A percentile compares a stretch with the other conserved stretches of the same genome.
Evolutionary conservation across 2,888 invertebrate genomes (phyloP).

Genomic region (Calameuta pallipes): DNA sequence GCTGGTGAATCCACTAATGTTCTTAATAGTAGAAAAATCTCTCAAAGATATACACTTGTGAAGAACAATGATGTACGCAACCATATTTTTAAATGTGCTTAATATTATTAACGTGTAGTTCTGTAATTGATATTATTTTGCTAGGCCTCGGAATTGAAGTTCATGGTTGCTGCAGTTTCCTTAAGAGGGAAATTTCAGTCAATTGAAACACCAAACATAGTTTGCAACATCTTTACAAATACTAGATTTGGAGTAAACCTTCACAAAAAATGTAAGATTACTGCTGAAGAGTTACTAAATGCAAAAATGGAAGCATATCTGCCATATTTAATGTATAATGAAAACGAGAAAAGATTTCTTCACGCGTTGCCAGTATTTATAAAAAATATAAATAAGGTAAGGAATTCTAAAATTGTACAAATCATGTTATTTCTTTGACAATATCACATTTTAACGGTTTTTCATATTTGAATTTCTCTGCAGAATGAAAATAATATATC

Average conservation of each 20-base stretch:
- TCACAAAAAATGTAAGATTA: conserved; percentile 55
- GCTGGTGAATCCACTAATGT: conserved; percentile 66
- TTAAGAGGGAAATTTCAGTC: conserved; percentile 63
- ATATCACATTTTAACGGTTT: not conserved
- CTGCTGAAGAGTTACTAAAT: conserved; percentile 60
- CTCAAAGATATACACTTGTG: conserved; percentile 65
- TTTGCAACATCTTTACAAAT: conserved; percentile 55
- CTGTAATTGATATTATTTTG: conserved; percentile 23
- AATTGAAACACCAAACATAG: conserved; percentile 53
- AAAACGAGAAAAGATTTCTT: conserved; percentile 62
- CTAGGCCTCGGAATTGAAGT: conserved; percentile 64
- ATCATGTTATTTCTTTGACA: conserved; percentile 22
- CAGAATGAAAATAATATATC: conserved; percentile 60
- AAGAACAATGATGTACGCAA: conserved; percentile 59
- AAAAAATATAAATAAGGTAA: conserved; percentile 65
- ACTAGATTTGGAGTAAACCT: conserved; percentile 65
- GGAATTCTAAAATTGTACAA: conserved; percentile 36
- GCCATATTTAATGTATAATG: conserved; percentile 68
- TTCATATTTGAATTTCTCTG: conserved; percentile 7
- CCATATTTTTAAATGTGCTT: not conserved
- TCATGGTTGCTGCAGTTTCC: conserved; percentile 63
- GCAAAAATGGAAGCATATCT: conserved; percentile 68
- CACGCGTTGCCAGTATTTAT: conserved; percentile 72
- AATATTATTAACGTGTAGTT: not conserved
- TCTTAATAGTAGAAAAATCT: conserved; percentile 64